phyloP scores from a whole-genome alignment of 2,888 invertebrate species.

The Archips crataeganus region DNA sequence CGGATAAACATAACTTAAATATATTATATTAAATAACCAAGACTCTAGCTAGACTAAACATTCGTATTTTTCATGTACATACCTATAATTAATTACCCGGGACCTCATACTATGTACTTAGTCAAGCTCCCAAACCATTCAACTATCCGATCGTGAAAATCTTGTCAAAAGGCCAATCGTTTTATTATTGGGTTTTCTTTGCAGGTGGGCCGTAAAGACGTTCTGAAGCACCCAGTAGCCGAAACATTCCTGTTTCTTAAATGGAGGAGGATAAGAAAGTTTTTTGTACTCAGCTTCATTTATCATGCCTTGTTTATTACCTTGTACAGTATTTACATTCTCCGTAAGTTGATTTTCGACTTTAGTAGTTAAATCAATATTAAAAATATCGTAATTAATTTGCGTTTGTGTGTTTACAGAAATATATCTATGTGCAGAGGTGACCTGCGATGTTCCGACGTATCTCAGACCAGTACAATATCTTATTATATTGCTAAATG shows the following conservation, averaged over 20 bases:
- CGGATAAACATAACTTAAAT: too few species aligned
- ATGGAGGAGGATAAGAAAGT: conserved; percentile 93
- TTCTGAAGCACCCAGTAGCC: conserved; percentile 93
- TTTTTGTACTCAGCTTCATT: conserved; percentile 91
- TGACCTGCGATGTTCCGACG: conserved; percentile 71
- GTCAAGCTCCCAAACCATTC: too few species aligned
- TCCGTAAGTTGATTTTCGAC: conserved; percentile 77
- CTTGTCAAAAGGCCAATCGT: neutral
- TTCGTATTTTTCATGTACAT: too few species aligned
- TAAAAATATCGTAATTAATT: neutral
- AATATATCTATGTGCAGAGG: conserved; percentile 82
- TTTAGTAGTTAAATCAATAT: neutral
- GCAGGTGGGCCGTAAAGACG: conserved; percentile 90
- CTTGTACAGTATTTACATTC: conserved; percentile 90
- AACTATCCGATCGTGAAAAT: too few species aligned
- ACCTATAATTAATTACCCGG: too few species aligned
- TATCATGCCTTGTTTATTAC: conserved; percentile 92
- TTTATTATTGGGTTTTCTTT: conserved; percentile 24
- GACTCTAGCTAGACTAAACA: too few species aligned
- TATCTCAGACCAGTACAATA: conserved; percentile 84
- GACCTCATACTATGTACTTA: too few species aligned
- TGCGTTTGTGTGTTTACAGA: conserved; percentile 62
- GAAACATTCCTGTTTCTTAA: conserved; percentile 94
- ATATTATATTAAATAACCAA: too few species aligned
- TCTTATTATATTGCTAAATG: conserved; percentile 87